Evolutionary conservation across 2,797 vertebrate genomes (phyloP).

Genomic region (Sphenodon punctatus): DNA sequence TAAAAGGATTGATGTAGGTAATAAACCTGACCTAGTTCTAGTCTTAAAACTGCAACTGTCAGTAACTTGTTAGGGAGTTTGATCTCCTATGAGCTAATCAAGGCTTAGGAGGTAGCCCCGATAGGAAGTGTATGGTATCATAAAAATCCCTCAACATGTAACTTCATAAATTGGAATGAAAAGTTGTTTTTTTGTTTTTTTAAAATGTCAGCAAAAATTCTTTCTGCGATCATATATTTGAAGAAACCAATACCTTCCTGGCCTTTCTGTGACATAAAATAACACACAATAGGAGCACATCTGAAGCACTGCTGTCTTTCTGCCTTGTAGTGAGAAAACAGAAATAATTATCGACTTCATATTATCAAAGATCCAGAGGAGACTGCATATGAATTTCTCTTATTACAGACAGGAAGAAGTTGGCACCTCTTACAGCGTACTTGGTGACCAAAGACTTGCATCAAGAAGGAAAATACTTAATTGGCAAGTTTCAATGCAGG

Average conservation of each 20-base stretch:
- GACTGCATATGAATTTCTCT: neutral
- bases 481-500: conserved; percentile 32
- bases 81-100: conserved; percentile 74
- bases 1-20: conserved; percentile 59
- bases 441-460: conserved; percentile 26
- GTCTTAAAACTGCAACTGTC: conserved; percentile 58
- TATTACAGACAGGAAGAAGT: neutral
- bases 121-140: conserved; percentile 40
- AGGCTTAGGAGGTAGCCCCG: conserved; percentile 56
- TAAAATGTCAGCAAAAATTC: conserved; percentile 57
- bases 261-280: conserved; percentile 25
- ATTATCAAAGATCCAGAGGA: conserved; percentile 20
- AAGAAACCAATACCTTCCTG: conserved; percentile 13
- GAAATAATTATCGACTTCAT: conserved; percentile 7
- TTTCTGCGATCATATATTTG: conserved; percentile 20
- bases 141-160: conserved; percentile 60
- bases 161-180: conserved; percentile 63
- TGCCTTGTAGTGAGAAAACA: neutral
- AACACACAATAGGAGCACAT: conserved; percentile 15
- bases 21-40: conserved; percentile 71
- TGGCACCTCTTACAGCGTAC: neutral
- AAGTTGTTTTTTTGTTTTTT: too few relatives aligned
- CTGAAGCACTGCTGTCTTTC: neutral
- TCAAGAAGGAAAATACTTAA: conserved; percentile 46
- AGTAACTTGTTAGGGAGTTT: conserved; percentile 69